A percentile compares a stretch with the other conserved stretches of the same genome.
phyloP scores from a whole-genome alignment of 2,888 invertebrate genomes.

The Crossocerus cetratus region DNA sequence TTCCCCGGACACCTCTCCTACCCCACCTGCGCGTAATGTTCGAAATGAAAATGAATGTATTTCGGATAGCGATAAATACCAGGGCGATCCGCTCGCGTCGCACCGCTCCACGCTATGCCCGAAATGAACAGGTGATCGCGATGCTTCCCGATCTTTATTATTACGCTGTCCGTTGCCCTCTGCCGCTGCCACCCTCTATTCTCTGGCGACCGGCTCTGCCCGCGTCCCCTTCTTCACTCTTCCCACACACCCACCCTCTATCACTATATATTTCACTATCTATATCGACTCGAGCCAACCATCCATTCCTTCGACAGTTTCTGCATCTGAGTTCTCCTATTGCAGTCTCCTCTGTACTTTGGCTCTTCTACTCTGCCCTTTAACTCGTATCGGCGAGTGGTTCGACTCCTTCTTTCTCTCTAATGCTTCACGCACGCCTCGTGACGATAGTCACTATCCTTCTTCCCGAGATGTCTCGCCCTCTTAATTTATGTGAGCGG shows the following conservation, averaged over 20 bases:
- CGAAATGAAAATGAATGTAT: conserved; percentile 77
- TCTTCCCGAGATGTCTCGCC: conserved; percentile 64
- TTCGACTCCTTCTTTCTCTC: neutral
- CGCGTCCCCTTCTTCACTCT: neutral
- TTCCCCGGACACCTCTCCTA: conserved; percentile 40
- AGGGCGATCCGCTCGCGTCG: conserved; percentile 69
- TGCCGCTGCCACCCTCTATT: conserved; percentile 1
- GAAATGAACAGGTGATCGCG: conserved; percentile 72
- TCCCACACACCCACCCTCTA: neutral
- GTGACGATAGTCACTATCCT: neutral
- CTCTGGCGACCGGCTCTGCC: neutral
- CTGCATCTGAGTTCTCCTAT: neutral
- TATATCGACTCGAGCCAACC: neutral
- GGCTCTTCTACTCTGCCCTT: no score
- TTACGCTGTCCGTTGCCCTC: conserved; percentile 31
- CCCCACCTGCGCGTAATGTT: conserved; percentile 69
- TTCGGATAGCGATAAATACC: conserved; percentile 77
- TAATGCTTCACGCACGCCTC: neutral
- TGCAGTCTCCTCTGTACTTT: neutral
- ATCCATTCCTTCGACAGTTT: neutral
- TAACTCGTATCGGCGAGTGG: no score
- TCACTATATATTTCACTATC: neutral
- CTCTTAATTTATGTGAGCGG: conserved; percentile 71
- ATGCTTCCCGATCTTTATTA: conserved; percentile 66
- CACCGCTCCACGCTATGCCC: conserved; percentile 46